Percentiles rank a stretch among this genome's conserved stretches.
phyloP scores from a whole-genome alignment of 35 echinoderm and acorn worm genomes.

The Lytechinus pictus region DNA sequence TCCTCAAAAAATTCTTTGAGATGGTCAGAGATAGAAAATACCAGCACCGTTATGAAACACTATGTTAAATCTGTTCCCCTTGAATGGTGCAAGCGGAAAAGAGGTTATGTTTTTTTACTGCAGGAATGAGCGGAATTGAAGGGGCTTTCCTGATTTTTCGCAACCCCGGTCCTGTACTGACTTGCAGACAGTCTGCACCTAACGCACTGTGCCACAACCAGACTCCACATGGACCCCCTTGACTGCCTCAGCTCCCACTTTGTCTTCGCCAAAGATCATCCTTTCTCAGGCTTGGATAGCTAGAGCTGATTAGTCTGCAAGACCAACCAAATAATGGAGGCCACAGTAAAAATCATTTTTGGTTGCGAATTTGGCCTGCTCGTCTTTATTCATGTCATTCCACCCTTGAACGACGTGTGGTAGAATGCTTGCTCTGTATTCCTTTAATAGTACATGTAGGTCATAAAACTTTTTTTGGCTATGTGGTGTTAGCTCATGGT shows the following conservation, averaged over 20 bases:
- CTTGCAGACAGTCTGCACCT: constrained; percentile 57
- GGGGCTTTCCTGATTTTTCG: constrained; percentile 58
- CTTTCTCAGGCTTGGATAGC: constrained; percentile 35
- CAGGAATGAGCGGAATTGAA: constrained; percentile 60
- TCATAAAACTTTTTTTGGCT: constrained; percentile 55
- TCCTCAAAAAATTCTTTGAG: constrained; percentile 56
- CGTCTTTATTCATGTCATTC: constrained; percentile 52
- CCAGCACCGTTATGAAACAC: constrained; percentile 70
- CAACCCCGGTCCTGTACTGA: constrained; percentile 60
- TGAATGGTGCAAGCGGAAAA: constrained; percentile 61
- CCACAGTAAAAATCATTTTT: constrained; percentile 72
- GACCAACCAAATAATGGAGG: constrained; percentile 63
- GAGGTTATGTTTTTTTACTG: neutral
- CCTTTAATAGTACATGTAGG: constrained; percentile 21
- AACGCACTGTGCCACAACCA: constrained; percentile 30
- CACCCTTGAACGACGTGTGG: constrained; percentile 49
- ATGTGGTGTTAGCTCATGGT: constrained; percentile 61
- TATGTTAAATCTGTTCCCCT: constrained; percentile 79
- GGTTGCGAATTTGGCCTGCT: constrained; percentile 31
- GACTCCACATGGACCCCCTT: constrained; percentile 19
- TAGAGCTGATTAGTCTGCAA: constrained; percentile 51
- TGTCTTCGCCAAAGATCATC: constrained; percentile 59
- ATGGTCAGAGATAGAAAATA: constrained; percentile 31
- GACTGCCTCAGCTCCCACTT: constrained; percentile 49
- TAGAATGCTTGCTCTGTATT: constrained; percentile 54